Percentiles rank a stretch among this genome's conserved stretches.
phyloP scores from a whole-genome alignment of 2,888 invertebrate genomes.

The Apamea monoglypha region DNA sequence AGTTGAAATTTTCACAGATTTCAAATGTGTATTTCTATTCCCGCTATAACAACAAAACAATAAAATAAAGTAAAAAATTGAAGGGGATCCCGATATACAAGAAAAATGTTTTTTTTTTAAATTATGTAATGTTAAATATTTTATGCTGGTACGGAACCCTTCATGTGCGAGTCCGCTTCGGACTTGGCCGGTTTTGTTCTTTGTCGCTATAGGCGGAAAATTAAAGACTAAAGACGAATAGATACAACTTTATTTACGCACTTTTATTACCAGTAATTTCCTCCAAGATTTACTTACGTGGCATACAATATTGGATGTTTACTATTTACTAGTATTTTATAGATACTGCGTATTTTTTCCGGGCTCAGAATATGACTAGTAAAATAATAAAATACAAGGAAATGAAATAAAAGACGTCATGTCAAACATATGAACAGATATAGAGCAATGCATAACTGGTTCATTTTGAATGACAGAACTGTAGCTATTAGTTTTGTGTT shows the following conservation, averaged over 20 bases:
- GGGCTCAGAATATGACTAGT: constrained; percentile 7
- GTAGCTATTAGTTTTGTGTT: not conserved
- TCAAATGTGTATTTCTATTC: not conserved
- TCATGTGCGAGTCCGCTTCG: not conserved
- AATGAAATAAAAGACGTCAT: constrained; percentile 20
- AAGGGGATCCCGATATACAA: not conserved
- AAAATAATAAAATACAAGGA: constrained; percentile 20
- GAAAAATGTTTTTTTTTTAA: not conserved
- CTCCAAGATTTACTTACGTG: constrained; percentile 38
- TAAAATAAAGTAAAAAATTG: not conserved
- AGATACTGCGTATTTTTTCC: constrained; percentile 38
- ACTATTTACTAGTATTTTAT: constrained; percentile 46
- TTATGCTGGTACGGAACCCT: not conserved
- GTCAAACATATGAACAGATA: not conserved
- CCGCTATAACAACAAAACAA: not conserved
- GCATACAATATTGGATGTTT: constrained; percentile 44
- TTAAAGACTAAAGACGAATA: not conserved
- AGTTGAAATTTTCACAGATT: not conserved
- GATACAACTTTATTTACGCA: constrained; percentile 3
- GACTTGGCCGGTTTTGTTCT: not conserved
- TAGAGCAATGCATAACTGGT: not conserved
- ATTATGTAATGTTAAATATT: not conserved
- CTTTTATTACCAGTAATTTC: constrained; percentile 50
- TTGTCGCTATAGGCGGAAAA: not conserved
- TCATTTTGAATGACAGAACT: not conserved